These are phyloP conservation scores for Sciurus carolinensis DNA, from an alignment of 2,797 vertebrate genomes.

Conservation along the genomic window DNA sequence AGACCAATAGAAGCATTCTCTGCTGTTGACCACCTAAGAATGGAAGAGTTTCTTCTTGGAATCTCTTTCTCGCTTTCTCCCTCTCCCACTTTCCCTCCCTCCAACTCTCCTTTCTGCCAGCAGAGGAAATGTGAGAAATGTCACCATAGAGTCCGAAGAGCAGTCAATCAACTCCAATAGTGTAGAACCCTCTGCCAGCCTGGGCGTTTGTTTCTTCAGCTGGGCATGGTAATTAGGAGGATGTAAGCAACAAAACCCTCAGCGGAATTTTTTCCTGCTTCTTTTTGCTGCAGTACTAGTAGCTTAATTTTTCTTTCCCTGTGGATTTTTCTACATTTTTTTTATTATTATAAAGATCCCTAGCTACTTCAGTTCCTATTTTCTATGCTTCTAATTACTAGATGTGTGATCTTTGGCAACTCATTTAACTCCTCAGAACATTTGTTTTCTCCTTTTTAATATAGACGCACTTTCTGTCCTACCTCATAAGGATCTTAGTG, in stretches of 20 bases:
- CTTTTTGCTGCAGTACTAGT: not conserved
- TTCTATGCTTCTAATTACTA: constrained; percentile 51
- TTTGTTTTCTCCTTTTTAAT: constrained; percentile 62
- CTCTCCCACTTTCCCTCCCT: not conserved
- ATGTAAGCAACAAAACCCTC: not conserved
- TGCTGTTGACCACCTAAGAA: not conserved
- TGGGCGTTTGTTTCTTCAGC: not conserved
- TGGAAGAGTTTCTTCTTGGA: not conserved
- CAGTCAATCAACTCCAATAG: not conserved
- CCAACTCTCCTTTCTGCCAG: not conserved
- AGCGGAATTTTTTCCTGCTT: not conserved
- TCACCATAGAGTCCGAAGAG: not conserved
- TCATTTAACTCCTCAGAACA: constrained; percentile 60
- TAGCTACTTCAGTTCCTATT: not conserved
- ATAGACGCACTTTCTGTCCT: constrained; percentile 45
- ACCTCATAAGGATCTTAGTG: constrained; percentile 9
- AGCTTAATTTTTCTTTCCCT: constrained; percentile 3
- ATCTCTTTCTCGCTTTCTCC: not conserved
- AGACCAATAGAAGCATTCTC: not conserved
- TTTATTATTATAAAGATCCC: constrained; percentile 7
- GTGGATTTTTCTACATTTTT: not conserved
- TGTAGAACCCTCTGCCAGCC: not conserved
- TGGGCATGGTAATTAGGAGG: not conserved
- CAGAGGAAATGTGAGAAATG: not conserved
- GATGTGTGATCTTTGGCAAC: constrained; percentile 36